Conservation (phyloP, 1,140 invertebrate genomes). For the Planococcus citri region DNA sequence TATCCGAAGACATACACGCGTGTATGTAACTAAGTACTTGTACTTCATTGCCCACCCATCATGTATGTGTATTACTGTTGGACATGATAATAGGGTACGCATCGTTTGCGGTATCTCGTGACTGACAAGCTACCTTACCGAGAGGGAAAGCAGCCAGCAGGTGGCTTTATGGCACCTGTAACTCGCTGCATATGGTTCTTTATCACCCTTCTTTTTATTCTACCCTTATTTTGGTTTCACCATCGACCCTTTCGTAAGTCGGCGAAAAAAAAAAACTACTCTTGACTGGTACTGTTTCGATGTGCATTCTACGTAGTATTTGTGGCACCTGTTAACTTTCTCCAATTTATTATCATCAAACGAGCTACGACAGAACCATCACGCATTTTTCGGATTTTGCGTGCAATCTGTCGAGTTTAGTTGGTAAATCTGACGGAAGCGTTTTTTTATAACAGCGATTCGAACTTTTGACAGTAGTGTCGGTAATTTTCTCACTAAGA, state of each 20-base stretch:
- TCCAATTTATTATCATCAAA: not conserved
- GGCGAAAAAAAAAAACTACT: not conserved
- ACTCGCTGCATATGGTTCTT: not conserved
- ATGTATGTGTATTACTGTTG: not conserved
- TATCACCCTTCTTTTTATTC: not conserved
- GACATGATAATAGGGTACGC: not conserved
- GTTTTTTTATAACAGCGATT: not conserved
- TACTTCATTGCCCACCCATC: not conserved
- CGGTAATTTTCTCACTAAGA: too few relatives aligned
- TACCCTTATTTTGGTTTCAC: constrained; percentile 6
- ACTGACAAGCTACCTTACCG: not conserved
- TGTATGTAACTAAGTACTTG: too few relatives aligned
- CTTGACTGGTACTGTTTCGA: not conserved
- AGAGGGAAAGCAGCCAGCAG: not conserved
- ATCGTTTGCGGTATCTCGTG: constrained; percentile 1
- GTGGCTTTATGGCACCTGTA: constrained; percentile 5
- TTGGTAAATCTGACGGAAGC: not conserved
- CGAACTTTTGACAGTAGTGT: not conserved
- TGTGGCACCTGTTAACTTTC: constrained; percentile 5
- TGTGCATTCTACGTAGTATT: not conserved
- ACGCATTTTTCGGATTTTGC: not conserved
- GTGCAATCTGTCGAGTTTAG: not conserved
- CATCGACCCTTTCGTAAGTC: not conserved
- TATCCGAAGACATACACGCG: not conserved
- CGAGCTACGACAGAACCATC: too few relatives aligned